phyloP scores from a whole-genome alignment of 2,113 vertebrate genomes.

The Chionomys nivalis region DNA sequence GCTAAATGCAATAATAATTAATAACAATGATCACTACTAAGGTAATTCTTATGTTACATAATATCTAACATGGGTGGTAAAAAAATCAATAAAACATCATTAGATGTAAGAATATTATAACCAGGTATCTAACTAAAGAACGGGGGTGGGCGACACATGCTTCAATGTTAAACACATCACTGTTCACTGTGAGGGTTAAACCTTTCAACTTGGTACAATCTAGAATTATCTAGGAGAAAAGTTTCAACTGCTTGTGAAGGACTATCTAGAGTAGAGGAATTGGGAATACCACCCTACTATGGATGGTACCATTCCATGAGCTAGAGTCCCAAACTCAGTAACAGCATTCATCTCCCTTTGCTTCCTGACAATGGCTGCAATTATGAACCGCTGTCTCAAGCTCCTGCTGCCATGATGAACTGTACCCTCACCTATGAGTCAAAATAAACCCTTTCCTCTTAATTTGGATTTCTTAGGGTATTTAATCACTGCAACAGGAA shows the following conservation, averaged over 20 bases:
- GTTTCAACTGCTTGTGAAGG: not conserved
- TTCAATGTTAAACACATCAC: not conserved
- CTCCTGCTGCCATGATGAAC: not conserved
- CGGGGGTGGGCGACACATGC: not conserved
- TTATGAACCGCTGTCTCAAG: too few relatives aligned
- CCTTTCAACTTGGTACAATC: not conserved
- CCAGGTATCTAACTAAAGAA: not conserved
- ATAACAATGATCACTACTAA: not conserved
- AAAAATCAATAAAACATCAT: not conserved
- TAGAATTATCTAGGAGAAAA: not conserved
- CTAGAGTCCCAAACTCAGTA: not conserved
- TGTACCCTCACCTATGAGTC: not conserved
- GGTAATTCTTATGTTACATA: not conserved
- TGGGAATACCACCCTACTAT: not conserved
- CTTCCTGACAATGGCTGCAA: not conserved
- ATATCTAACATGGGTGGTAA: not conserved
- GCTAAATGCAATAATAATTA: not conserved
- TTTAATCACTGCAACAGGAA: not conserved
- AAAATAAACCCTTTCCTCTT: too few relatives aligned
- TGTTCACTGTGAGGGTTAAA: not conserved
- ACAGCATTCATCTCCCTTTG: not conserved
- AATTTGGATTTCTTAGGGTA: not conserved
- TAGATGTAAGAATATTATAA: not conserved
- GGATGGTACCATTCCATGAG: not conserved
- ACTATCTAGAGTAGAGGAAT: not conserved